Percentiles rank a stretch among this genome's conserved stretches.
Conservation (phyloP, 2,797 vertebrate genomes). For the Moxostoma hubbsi region DNA sequence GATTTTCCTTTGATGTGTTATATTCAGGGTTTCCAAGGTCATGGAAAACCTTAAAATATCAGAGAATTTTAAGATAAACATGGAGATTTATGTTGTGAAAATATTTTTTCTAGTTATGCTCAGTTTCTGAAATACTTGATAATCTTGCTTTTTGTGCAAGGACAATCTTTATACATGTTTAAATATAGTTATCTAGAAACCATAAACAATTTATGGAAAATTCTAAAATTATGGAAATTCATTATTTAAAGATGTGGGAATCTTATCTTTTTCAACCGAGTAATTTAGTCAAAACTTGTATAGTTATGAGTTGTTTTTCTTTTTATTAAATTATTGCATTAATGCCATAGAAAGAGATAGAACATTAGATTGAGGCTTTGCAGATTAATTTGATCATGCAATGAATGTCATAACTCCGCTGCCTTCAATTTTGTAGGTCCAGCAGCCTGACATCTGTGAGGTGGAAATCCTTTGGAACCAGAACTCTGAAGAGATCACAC, state of each 20-base stretch:
- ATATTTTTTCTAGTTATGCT: too few species aligned
- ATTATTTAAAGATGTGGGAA: too few species aligned
- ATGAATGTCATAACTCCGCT: not conserved
- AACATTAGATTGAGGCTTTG: not conserved
- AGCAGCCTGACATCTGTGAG: conserved; percentile 89
- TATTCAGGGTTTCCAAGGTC: not conserved
- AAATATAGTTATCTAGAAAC: too few species aligned
- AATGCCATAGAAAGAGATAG: not conserved
- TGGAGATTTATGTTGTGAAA: too few species aligned
- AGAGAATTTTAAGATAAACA: too few species aligned
- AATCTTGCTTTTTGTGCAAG: too few species aligned
- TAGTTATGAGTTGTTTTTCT: not conserved
- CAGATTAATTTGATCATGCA: not conserved
- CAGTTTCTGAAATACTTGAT: too few species aligned
- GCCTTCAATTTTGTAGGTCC: conserved; percentile 76
- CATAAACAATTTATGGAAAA: too few species aligned
- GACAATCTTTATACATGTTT: too few species aligned
- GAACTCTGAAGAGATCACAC: conserved; percentile 82
- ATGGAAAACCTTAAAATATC: too few species aligned
- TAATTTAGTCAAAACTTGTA: not conserved
- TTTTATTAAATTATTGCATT: not conserved
- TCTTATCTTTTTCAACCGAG: not conserved
- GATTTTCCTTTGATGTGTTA: not conserved
- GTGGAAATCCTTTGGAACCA: conserved; percentile 88
- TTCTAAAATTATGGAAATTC: too few species aligned